Conservation (phyloP, 2,797 vertebrate species). For the Anguilla pacifica region DNA sequence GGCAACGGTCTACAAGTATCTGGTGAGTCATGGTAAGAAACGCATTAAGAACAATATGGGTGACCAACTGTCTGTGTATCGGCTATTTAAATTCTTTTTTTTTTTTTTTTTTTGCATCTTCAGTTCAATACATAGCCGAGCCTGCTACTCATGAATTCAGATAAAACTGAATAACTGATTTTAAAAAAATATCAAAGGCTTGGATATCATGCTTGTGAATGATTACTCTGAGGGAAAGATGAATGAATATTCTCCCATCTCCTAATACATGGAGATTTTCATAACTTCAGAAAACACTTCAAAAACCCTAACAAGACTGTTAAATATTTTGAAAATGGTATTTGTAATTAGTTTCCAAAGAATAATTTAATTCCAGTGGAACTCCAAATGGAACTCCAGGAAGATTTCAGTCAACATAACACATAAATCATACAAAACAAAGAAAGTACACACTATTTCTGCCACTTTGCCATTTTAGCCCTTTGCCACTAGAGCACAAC, state of each 20-base stretch:
- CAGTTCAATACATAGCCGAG: not conserved
- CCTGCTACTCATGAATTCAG: not conserved
- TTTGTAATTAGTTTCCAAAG: not conserved
- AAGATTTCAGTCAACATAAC: no score
- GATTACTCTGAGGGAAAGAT: not conserved
- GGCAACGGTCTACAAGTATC: not conserved
- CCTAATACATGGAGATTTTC: not conserved
- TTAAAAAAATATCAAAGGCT: not conserved
- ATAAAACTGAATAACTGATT: not conserved
- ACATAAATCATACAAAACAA: no score
- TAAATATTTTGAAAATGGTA: not conserved
- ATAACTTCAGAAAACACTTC: not conserved
- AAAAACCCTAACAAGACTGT: not conserved
- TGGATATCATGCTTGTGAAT: not conserved
- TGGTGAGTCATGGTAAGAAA: not conserved
- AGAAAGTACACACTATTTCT: not conserved
- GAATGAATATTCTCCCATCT: not conserved
- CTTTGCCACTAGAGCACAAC: conserved; percentile 16
- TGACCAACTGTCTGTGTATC: not conserved
- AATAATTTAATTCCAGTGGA: not conserved
- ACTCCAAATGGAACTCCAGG: not conserved
- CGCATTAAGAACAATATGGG: not conserved
- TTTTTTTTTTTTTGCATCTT: not conserved
- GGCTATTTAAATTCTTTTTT: not conserved
- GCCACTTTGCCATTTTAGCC: not conserved